Evolutionary conservation across 1,140 invertebrate genomes (phyloP), one percentile per base, ranked within the genome.

Genomic region (Hydropsyche tenuis): DNA sequence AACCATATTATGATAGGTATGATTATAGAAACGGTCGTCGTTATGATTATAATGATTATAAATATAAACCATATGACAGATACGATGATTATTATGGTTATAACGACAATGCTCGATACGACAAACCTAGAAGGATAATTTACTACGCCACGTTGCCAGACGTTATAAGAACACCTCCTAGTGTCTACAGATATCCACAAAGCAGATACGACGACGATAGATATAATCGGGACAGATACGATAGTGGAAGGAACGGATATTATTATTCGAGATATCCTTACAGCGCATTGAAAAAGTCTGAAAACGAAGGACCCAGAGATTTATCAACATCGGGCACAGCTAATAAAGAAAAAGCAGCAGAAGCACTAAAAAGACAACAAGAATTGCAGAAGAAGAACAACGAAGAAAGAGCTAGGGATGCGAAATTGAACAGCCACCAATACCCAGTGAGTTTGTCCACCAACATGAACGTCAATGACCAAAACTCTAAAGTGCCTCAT

Each of bases 101-200:
- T 69, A 60, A 51, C 30, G 69, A 73, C 16, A 82, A 84, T 48
- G 83, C 83, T 74, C 82, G 82, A 76, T 82, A 83, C 22, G 73
- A 77, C n/a, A 86, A 85, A 78, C 84, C 84, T 0, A 85, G 85
- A 77, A 81, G 84, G 70, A 86, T 86, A 42, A 86, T 86, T 66
- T 86, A 86, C 68, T 86, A 86, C 73, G 83, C 84, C 0, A 84
- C 83, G 79, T 75, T 86, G n/a, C 84, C 84, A 14, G 84, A 86
- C 73, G 84, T 86, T 7, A 82, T 85, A 9, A 78, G 84, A 7
- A 82, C 83, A 30, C 84, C 84, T 16, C 84, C 84, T 6, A 85
- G 80, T 66, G 83, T 85, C 11, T 85, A 85, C 69, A 80, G 84
- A 63, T 85, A 84, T 69, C 79, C 81, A 0, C 63, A 78, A 73